These are phyloP conservation scores for Anniella stebbinsi DNA, from an alignment of 2,797 vertebrate genomes.

Conservation along the genomic window DNA sequence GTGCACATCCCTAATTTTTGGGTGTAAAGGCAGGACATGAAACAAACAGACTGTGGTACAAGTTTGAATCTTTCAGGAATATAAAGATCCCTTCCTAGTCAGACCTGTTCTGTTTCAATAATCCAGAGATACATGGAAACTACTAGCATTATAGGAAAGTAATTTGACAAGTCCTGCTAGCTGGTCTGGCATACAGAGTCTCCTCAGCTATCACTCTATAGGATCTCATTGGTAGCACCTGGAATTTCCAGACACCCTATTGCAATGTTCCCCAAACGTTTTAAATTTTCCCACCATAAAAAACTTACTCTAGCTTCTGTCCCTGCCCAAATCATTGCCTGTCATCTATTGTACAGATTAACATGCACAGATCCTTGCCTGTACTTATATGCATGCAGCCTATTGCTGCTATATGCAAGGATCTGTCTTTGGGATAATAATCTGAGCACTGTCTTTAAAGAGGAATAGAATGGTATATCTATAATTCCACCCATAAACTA, in stretches of 20 bases:
- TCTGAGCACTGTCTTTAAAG: neutral
- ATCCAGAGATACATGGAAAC: constrained; percentile 4
- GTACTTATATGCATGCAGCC: neutral
- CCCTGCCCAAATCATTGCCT: neutral
- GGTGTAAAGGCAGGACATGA: no score
- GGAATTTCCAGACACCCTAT: neutral
- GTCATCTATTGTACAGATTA: neutral
- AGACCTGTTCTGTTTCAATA: neutral
- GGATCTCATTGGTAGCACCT: neutral
- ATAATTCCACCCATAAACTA: neutral
- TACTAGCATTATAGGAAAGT: neutral
- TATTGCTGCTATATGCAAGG: neutral
- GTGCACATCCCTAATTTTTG: no score
- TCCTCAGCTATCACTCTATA: neutral
- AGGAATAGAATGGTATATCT: neutral
- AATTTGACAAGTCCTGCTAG: neutral
- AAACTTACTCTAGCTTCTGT: neutral
- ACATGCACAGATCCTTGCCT: neutral
- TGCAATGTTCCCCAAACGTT: neutral
- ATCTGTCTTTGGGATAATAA: neutral
- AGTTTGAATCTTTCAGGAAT: neutral
- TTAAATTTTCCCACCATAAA: neutral
- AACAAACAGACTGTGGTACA: no score
- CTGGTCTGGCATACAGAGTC: neutral
- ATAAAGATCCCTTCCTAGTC: neutral